Percentiles rank a stretch among this genome's conserved stretches.
These are phyloP conservation scores for Marmota flaviventris DNA, from an alignment of 2,113 vertebrate species.

Conservation along the genomic window DNA sequence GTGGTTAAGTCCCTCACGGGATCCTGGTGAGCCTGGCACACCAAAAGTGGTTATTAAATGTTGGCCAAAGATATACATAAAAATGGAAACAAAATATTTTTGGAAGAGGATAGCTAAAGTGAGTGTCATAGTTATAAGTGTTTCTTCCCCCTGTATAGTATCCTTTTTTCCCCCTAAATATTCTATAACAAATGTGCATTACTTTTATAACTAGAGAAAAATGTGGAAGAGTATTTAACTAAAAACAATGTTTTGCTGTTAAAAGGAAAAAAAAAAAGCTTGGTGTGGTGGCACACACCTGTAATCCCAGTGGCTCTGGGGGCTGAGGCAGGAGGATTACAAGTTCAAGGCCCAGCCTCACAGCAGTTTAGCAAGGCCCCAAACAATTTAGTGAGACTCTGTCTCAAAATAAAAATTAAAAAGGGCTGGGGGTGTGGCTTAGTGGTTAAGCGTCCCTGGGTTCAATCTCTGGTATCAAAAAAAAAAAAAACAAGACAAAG, in stretches of 20 bases:
- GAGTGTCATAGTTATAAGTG: neutral
- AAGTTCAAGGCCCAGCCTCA: too few species aligned
- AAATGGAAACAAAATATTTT: neutral
- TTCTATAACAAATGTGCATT: neutral
- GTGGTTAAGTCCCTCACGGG: neutral
- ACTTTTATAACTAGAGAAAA: constrained; percentile 36
- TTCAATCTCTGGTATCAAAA: neutral
- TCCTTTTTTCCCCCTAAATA: neutral
- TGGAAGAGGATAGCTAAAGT: neutral
- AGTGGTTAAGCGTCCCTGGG: too few species aligned
- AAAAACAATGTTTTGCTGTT: neutral
- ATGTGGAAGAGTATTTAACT: neutral
- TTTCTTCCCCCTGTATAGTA: neutral
- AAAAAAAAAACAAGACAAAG: neutral
- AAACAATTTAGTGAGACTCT: too few species aligned
- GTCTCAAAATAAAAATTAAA: too few species aligned
- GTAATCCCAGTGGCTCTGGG: too few species aligned
- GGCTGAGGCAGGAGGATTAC: too few species aligned
- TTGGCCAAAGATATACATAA: neutral
- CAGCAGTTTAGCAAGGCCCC: too few species aligned
- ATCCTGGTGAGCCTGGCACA: neutral
- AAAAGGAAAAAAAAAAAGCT: neutral
- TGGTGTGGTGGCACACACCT: too few species aligned
- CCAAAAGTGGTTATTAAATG: neutral
- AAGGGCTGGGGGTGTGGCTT: too few species aligned